Base-by-base conservation (phyloP, 2,888 invertebrate genomes). In the Chymomyza amoena region DNA sequence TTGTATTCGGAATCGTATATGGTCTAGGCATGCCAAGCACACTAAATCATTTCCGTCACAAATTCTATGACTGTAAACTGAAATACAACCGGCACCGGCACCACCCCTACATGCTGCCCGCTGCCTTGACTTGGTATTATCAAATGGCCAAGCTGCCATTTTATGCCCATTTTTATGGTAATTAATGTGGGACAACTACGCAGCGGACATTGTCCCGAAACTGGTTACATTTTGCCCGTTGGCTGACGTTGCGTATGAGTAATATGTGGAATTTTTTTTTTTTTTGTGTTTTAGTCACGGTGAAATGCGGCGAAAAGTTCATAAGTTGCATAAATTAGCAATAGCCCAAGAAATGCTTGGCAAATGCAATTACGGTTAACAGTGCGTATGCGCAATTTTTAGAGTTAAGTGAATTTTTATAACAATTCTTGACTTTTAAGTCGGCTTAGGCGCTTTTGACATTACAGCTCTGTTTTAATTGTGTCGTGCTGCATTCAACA, bases 41-140 rank as follows among this genome's bases (percentile, higher is more conserved):
- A 87, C 78, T 80, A 76, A 83, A 78, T 83, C 86, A 87, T 87
- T 83, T 83, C 82, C 82, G 82, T 85, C 82, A 85, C 82, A 87
- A 76, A 83, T 83, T 83, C 86, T 85, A 80, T 75, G 87, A 84
- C 80, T 82, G 82, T 60, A 52, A 13, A n/a, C n/a, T n/a, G n/a
- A n/a, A n/a, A 52, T 10, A 25, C 51, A 15, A 16, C 56, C 25
- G 25, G n/a, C 59, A n/a, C n/a, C n/a, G n/a, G n/a, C n/a, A n/a
- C n/a, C n/a, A n/a, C 16, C 59, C 45, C 62, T 39, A 13, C 56
- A 39, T 68, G 28, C 64, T 18, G 20, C 66, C 64, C 1, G 51
- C 64, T 28, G 20, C 20, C 6, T n/a, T 2, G 6, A 2, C 2
- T 15, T 32, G 15, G 54, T 15, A 20, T 54, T 54, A 54, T 54